Percentiles rank a stretch among this genome's conserved stretches.
Conservation (phyloP, 2,113 vertebrate species). For the Crypturellus undulatus region DNA sequence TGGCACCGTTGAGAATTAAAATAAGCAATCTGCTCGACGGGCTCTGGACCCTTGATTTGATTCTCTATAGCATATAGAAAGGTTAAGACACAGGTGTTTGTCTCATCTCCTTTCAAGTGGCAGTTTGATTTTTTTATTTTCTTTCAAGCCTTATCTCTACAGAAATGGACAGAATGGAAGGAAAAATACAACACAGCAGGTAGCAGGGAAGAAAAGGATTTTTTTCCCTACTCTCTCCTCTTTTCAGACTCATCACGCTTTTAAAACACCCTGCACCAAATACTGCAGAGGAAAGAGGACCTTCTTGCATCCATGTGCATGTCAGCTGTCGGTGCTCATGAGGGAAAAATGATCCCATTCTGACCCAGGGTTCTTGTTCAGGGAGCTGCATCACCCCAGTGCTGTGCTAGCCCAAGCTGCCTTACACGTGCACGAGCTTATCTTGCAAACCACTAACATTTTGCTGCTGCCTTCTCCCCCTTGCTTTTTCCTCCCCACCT, state of each 20-base stretch:
- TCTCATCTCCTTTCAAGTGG: slow-evolving; percentile 38
- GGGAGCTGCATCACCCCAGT: not conserved
- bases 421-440: accelerated
- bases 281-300: not conserved
- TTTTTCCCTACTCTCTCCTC: not conserved
- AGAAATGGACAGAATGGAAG: not conserved
- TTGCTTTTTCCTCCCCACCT: not conserved
- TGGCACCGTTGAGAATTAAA: slow-evolving; percentile 39
- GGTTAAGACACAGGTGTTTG: slow-evolving; percentile 26
- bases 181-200: not conserved
- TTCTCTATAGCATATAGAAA: slow-evolving; percentile 22
- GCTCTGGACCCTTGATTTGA: not conserved
- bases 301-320: not conserved
- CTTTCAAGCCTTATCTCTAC: not conserved
- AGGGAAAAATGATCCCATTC: not conserved
- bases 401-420: not conserved
- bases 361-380: not conserved
- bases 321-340: not conserved
- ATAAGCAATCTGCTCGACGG: slow-evolving; percentile 28
- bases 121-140: not conserved
- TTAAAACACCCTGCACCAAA: not conserved
- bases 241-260: not conserved
- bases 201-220: not conserved
- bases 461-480: too few relatives aligned
- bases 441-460: not conserved